phyloP scores from a whole-genome alignment of 2,113 vertebrate genomes.

The Acrocephalus kingi region DNA sequence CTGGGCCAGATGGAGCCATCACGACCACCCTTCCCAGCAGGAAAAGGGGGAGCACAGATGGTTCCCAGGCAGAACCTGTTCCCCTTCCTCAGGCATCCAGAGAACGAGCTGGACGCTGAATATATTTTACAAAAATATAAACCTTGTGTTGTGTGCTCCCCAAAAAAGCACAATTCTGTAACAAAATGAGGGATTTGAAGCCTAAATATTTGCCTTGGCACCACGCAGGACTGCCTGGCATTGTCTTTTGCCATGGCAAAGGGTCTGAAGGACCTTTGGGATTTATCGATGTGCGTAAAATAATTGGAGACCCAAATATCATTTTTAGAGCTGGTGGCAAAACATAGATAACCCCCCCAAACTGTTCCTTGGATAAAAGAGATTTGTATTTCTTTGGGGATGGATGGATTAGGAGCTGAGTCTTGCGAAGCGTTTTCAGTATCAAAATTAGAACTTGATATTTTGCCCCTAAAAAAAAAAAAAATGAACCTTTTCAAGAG shows the following conservation, averaged over 20 bases:
- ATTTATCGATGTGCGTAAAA: not conserved
- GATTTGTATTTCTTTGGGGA: not conserved
- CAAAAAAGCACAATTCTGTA: rapidly evolving
- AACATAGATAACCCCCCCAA: not conserved
- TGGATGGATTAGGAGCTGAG: not conserved
- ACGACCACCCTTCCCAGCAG: not conserved
- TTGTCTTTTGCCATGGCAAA: not conserved
- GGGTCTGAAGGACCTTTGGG: not conserved
- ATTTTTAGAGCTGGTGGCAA: not conserved
- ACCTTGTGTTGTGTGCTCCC: not conserved
- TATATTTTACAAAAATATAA: not conserved
- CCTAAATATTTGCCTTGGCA: not conserved
- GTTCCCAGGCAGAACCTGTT: not conserved
- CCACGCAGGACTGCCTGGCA: not conserved
- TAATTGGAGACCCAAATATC: not conserved
- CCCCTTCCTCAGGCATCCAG: not conserved
- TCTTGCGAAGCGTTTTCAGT: not conserved
- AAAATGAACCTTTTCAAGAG: not conserved
- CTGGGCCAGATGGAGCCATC: not conserved
- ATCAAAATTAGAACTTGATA: not conserved
- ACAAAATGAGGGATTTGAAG: not conserved
- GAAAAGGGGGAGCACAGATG: not conserved
- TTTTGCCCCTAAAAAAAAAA: not conserved
- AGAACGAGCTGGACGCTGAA: not conserved
- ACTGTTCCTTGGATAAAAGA: not conserved